phyloP scores from a whole-genome alignment of 2,113 vertebrate genomes.

The Myxocyprinus asiaticus region DNA sequence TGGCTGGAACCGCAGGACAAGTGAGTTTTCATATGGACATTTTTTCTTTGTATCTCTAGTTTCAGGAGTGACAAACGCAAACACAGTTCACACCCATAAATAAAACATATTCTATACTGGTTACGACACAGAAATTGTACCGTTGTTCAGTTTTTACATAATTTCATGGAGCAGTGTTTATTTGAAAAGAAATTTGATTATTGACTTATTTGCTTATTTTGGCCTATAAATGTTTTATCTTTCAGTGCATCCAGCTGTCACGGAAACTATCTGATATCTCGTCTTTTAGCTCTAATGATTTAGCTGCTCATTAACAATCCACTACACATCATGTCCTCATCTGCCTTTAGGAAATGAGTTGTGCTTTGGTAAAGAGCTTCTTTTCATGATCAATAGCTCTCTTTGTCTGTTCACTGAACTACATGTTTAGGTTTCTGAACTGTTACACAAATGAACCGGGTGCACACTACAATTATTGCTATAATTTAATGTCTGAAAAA shows the following conservation, averaged over 20 bases:
- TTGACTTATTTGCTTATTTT: not conserved
- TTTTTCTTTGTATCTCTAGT: no score
- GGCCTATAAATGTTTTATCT: not conserved
- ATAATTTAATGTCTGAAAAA: no score
- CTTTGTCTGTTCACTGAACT: not conserved
- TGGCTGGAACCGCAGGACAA: constrained; percentile 96
- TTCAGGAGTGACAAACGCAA: not conserved
- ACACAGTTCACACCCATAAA: no score
- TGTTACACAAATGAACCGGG: not conserved
- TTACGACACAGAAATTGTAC: not conserved
- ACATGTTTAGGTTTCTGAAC: not conserved
- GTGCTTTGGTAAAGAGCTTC: not conserved
- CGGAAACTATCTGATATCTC: not conserved
- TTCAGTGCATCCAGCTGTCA: not conserved
- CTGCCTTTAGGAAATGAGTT: constrained; percentile 21
- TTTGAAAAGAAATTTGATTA: not conserved
- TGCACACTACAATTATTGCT: no score
- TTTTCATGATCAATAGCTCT: not conserved
- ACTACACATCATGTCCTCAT: constrained; percentile 15
- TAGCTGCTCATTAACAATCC: constrained; percentile 7
- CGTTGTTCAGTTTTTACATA: not conserved
- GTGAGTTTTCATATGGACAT: constrained; percentile 63
- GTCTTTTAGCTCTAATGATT: not conserved
- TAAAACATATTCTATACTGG: not conserved
- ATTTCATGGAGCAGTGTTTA: not conserved